Base-by-base conservation (phyloP, 2,113 vertebrate genomes). In the Noturus placidus region DNA sequence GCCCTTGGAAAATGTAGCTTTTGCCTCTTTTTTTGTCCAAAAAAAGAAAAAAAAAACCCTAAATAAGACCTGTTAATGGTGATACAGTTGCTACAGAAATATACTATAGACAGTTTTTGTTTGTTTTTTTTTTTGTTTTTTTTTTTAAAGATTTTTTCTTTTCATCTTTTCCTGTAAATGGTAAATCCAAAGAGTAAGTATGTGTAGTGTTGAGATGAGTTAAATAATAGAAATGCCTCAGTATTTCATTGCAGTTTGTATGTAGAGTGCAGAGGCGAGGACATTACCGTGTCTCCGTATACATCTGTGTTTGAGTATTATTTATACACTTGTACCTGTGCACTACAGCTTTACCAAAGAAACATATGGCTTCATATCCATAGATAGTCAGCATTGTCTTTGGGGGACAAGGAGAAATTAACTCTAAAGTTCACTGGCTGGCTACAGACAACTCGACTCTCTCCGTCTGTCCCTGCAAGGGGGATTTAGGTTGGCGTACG, bases 311-410 rank as follows among this genome's bases (percentile, higher is more conserved):
- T 83, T 86, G 78, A 38, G 81, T 87, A 87, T 87, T 74, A 65
- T 79, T 33, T 90, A 61, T 88, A 86, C 77, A 78, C 87, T 85
- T 90, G 88, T 92, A 90, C 91, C 92, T 89, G 85, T 89, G 88
- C 77, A 86, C 88, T 87, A 88, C 91, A 92, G 90, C 89, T 90
- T 91, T 89, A 93, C 93, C 93, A 94, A 95, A 96, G 96, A 97
- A 97, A 97, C 96, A 96, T 98, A 99, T 99, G 98, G 98, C 98
- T 99, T 99, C 96, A 96, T 96, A 97, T 99, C 97, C 98, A 96
- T 97, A 97, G 94, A 92, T 95, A 95, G 95, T 95, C 94, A 95
- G 95, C 94, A 93, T 95, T 93, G 94, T 95, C 93, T 95, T 91
- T 94, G 94, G 92, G 95, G 70, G 27, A 46, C 20, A 42, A 78